Conservation (phyloP, 2,113 vertebrate genomes). For the Triplophysa tibetana region DNA sequence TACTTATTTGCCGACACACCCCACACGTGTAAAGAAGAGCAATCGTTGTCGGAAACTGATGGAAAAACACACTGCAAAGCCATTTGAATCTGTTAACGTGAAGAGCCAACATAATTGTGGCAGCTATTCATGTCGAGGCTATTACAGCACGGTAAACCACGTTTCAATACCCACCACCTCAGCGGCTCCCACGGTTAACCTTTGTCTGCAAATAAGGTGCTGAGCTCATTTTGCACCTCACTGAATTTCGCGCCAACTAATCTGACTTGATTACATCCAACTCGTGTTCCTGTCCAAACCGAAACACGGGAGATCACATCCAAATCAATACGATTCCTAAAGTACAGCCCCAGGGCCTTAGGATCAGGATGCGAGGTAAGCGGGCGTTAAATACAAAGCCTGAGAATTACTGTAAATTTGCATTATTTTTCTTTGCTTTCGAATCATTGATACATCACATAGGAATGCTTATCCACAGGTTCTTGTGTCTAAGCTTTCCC, state of each 20-base stretch:
- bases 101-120: slow-evolving; percentile 41
- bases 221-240: slow-evolving; percentile 47
- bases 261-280: slow-evolving; percentile 58
- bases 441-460: slow-evolving; percentile 7
- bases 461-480: not conserved
- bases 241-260: slow-evolving; percentile 44
- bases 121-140: slow-evolving; percentile 37
- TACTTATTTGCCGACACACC: not conserved
- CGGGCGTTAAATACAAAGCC: slow-evolving; percentile 33
- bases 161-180: not conserved
- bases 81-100: slow-evolving; percentile 34
- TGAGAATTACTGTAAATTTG: slow-evolving; percentile 23
- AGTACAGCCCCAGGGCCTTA: slow-evolving; percentile 36
- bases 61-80: slow-evolving; percentile 40
- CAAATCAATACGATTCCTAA: slow-evolving; percentile 54
- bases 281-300: slow-evolving; percentile 51
- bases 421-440: slow-evolving; percentile 15
- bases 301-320: slow-evolving; percentile 48
- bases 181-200: slow-evolving; percentile 2
- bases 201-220: slow-evolving; percentile 30
- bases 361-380: slow-evolving; percentile 9
- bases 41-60: slow-evolving; percentile 35
- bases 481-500: not conserved
- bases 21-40: slow-evolving; percentile 10
- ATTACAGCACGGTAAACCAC: slow-evolving; percentile 26